Evolutionary conservation across 1,140 invertebrate genomes (phyloP).

Genomic region (Eciton burchellii): DNA sequence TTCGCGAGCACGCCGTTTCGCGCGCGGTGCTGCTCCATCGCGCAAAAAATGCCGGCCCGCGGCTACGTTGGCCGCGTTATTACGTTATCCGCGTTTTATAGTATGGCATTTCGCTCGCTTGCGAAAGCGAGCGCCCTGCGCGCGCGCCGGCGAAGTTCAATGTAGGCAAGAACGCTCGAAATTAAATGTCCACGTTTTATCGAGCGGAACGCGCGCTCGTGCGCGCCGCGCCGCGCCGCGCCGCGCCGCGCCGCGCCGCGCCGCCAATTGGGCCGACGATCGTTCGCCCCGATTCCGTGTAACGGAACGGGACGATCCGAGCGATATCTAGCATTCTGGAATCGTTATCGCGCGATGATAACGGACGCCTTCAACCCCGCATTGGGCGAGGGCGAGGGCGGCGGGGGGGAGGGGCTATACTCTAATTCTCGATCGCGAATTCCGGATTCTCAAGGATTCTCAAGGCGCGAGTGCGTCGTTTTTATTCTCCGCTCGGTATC

Average conservation of each 20-base stretch:
- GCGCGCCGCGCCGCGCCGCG: neutral
- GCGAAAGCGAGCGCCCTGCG: constrained; percentile 24
- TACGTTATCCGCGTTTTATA: constrained; percentile 13
- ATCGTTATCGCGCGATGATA: too few relatives aligned
- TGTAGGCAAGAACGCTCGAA: constrained; percentile 28
- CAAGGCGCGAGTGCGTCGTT: too few relatives aligned
- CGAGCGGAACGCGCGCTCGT: constrained; percentile 32
- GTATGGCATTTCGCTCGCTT: constrained; percentile 30
- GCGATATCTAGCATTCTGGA: neutral
- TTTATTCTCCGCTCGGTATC: neutral
- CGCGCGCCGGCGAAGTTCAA: constrained; percentile 40
- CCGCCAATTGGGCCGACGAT: neutral
- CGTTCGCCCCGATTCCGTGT: too few relatives aligned
- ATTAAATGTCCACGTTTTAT: constrained; percentile 29
- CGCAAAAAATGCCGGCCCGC: constrained; percentile 10
- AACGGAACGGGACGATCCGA: neutral
- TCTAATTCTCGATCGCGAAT: too few relatives aligned
- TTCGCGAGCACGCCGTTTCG: neutral
- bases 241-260: neutral
- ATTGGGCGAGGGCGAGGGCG: too few relatives aligned
- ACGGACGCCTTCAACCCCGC: too few relatives aligned
- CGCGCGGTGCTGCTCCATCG: constrained; percentile 29
- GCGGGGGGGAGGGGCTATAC: too few relatives aligned
- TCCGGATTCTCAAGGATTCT: too few relatives aligned
- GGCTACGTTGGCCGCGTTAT: constrained; percentile 34